Evolutionary conservation across 2,797 vertebrate species (phyloP).

Genomic region (Tokudaia muenninki): DNA sequence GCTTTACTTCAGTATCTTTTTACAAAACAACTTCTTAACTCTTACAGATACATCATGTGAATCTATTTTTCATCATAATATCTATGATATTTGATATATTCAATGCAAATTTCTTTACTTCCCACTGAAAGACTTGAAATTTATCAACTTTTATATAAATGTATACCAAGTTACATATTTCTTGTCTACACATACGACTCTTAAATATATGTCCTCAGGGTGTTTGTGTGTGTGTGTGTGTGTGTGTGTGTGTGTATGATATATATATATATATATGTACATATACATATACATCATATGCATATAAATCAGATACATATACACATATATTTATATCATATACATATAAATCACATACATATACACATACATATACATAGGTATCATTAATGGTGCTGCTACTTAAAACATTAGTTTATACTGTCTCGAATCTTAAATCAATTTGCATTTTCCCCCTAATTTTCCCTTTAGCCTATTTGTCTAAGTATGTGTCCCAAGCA

Average conservation of each 20-base stretch:
- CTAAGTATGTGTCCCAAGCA: not conserved
- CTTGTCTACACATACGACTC: constrained; percentile 1
- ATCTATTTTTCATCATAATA: not conserved
- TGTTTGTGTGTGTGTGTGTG: not conserved
- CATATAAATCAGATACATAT: not conserved
- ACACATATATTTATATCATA: no score
- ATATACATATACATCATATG: not conserved
- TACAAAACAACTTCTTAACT: not conserved
- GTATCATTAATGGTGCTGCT: not conserved
- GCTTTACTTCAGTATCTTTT: not conserved
- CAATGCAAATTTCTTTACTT: not conserved
- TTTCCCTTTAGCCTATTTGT: not conserved
- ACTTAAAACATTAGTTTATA: constrained; percentile 32
- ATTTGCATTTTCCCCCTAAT: not conserved
- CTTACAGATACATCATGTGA: not conserved
- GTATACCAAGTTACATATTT: not conserved
- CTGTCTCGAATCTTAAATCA: not conserved
- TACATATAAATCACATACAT: no score
- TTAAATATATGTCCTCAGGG: not conserved
- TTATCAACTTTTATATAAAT: not conserved
- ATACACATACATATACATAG: not conserved
- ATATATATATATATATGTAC: no score
- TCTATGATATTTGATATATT: not conserved
- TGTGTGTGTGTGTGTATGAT: no score
- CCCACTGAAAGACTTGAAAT: not conserved